These are phyloP conservation scores for Xerus inauris DNA, from an alignment of 2,113 vertebrate species.

Conservation along the genomic window DNA sequence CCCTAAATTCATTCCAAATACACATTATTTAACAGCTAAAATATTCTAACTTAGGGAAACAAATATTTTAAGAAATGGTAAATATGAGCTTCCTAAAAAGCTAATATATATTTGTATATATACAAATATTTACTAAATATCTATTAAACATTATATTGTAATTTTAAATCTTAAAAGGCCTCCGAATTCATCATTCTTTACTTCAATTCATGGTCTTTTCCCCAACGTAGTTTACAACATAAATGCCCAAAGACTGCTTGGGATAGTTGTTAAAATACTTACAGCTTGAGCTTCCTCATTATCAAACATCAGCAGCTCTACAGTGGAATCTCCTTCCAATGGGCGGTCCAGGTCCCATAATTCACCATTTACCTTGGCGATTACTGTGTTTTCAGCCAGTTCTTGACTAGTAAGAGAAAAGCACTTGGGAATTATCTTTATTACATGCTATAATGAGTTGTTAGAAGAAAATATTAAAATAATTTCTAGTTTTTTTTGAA, in stretches of 20 bases:
- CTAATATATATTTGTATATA: neutral
- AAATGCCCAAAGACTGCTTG: neutral
- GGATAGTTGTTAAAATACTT: conserved; percentile 70
- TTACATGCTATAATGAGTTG: neutral
- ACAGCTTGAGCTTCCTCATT: conserved; percentile 88
- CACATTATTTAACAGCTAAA: conserved; percentile 22
- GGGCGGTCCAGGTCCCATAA: conserved; percentile 90
- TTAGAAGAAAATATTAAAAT: conserved; percentile 25
- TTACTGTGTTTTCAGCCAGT: conserved; percentile 84
- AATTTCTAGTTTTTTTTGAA: neutral
- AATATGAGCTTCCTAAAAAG: neutral
- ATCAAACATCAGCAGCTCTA: conserved; percentile 87
- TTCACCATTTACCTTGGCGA: conserved; percentile 87
- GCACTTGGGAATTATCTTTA: neutral
- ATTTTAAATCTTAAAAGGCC: neutral
- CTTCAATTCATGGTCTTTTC: neutral
- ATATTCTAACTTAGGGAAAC: neutral
- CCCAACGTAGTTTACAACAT: neutral
- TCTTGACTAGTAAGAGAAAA: conserved; percentile 76
- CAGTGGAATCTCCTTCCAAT: conserved; percentile 82
- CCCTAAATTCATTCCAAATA: conserved; percentile 1
- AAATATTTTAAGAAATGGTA: conserved; percentile 19
- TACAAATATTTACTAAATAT: neutral
- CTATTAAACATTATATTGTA: neutral
- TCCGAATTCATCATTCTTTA: neutral